These are phyloP conservation scores for Triplophysa bombifrons DNA, from an alignment of 2,797 vertebrate genomes.

Conservation along the genomic window DNA sequence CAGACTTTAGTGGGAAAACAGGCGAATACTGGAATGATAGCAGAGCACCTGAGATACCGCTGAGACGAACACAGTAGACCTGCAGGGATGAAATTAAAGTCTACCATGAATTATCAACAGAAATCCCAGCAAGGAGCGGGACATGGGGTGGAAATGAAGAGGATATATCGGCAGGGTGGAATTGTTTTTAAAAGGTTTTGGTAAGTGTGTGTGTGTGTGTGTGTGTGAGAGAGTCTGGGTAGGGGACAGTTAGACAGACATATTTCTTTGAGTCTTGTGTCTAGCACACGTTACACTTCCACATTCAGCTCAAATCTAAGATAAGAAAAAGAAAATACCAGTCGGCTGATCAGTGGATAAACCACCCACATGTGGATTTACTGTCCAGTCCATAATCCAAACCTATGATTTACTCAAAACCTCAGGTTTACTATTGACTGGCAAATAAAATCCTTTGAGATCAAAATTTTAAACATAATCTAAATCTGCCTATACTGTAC, in stretches of 20 bases:
- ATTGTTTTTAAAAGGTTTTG: slow-evolving; percentile 5
- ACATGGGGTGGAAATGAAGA: slow-evolving; percentile 4
- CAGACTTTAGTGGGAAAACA: slow-evolving; percentile 33
- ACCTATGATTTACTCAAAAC: slow-evolving; percentile 44
- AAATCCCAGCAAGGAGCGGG: slow-evolving; percentile 24
- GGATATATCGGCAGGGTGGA: neutral
- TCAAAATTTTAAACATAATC: slow-evolving; percentile 20
- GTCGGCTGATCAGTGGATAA: slow-evolving; percentile 31
- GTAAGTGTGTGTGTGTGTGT: neutral
- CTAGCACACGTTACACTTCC: neutral
- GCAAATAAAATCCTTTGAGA: slow-evolving; percentile 44
- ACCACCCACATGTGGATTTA: slow-evolving; percentile 44
- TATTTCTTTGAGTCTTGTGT: neutral
- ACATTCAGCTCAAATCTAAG: neutral
- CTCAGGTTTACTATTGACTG: neutral
- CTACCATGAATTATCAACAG: slow-evolving; percentile 28
- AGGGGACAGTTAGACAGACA: neutral
- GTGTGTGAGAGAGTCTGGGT: neutral
- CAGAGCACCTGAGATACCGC: neutral
- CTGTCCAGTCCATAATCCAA: slow-evolving; percentile 33
- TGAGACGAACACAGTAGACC: slow-evolving; percentile 36
- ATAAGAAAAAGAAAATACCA: slow-evolving; percentile 4
- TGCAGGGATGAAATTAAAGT: slow-evolving; percentile 46
- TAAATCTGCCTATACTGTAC: neutral
- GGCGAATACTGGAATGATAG: slow-evolving; percentile 11